Percentiles rank a stretch among this genome's conserved stretches.
Evolutionary conservation across 1,140 invertebrate genomes (phyloP).

Genomic region (Zaprionus capensis): DNA sequence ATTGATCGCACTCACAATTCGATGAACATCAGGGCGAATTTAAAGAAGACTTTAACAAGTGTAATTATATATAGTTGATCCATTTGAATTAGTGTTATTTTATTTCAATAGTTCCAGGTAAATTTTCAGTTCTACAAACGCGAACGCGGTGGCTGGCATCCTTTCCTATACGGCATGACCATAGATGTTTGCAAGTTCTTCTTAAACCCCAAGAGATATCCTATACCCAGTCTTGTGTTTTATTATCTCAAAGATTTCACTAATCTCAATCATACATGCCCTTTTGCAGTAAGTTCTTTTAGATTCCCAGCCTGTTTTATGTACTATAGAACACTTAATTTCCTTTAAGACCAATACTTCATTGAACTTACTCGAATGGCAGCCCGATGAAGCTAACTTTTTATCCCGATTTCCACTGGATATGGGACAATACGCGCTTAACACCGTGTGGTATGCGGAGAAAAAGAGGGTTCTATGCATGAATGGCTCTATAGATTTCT

Average conservation of each 20-base stretch:
- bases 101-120: background rate
- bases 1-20: slow-evolving; percentile 39
- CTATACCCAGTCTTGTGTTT: background rate
- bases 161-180: slow-evolving; percentile 40
- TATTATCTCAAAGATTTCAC: background rate
- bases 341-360: background rate
- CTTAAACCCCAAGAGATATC: background rate
- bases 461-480: background rate
- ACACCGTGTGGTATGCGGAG: background rate
- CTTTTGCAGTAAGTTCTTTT: background rate
- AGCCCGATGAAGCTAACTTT: background rate
- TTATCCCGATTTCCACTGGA: background rate
- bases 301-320: background rate
- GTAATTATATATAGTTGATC: slow-evolving; percentile 13
- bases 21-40: slow-evolving; percentile 19
- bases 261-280: background rate
- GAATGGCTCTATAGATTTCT: background rate
- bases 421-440: background rate
- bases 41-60: slow-evolving; percentile 34
- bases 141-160: slow-evolving; percentile 44
- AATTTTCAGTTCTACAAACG: slow-evolving; percentile 10
- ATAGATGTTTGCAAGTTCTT: slow-evolving; percentile 45
- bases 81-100: background rate
- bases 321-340: too few species aligned
- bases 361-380: background rate